Evolutionary conservation across 2,888 invertebrate species (phyloP).

Genomic region (Coelopa pilipes): DNA sequence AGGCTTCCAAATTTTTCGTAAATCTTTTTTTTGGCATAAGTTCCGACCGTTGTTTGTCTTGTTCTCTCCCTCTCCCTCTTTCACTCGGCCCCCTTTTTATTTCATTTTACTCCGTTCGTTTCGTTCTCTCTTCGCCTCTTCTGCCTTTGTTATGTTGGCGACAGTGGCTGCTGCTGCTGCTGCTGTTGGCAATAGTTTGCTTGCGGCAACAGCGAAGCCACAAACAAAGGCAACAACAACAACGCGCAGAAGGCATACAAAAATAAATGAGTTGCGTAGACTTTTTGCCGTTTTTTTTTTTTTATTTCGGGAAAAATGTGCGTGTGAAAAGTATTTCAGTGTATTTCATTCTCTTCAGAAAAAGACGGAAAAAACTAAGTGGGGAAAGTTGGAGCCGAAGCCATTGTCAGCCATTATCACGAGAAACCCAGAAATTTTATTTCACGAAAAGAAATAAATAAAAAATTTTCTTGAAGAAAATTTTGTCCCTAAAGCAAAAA

Average conservation of each 20-base stretch:
- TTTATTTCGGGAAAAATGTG: background rate
- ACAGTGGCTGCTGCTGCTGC: background rate
- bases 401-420: no score
- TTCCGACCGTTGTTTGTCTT: no score
- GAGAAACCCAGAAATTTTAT: no score
- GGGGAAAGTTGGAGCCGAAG: no score
- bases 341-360: no score
- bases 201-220: background rate
- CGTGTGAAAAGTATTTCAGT: no score
- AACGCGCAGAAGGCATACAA: background rate
- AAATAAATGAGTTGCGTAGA: background rate
- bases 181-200: slow-evolving; percentile 1
- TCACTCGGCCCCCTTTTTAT: background rate
- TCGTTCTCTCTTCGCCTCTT: background rate
- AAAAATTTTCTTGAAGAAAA: no score
- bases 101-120: background rate
- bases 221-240: background rate
- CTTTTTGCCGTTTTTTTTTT: background rate
- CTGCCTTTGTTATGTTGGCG: background rate
- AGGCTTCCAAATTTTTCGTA: background rate
- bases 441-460: no score
- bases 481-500: no score
- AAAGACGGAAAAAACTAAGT: no score
- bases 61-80: background rate
- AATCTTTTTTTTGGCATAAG: background rate